phyloP scores from a whole-genome alignment of 1,140 invertebrate genomes.

The Bombus waltoni region DNA sequence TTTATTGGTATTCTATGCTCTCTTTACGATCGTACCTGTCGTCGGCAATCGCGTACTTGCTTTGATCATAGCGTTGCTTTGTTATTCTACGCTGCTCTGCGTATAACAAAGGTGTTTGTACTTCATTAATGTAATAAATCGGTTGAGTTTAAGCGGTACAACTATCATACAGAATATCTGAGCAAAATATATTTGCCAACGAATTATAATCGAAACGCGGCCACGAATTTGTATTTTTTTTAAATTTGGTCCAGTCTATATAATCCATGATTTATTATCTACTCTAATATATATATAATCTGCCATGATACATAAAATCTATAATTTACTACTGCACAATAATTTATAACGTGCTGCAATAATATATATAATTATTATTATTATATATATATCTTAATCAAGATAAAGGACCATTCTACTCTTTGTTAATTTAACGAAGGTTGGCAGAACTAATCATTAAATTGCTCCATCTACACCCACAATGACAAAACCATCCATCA shows the following conservation, averaged over 20 bases:
- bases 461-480: not conserved
- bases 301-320: not conserved
- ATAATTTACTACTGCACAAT: not conserved
- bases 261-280: not conserved
- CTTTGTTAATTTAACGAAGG: no score
- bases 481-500: not conserved
- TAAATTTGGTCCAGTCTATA: not conserved
- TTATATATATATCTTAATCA: not conserved
- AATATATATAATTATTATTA: no score
- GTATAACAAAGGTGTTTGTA: not conserved
- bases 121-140: not conserved
- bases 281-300: not conserved
- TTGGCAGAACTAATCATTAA: not conserved
- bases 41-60: constrained; percentile 31
- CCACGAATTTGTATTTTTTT: no score
- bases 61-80: not conserved
- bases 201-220: no score
- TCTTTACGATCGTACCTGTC: constrained; percentile 37
- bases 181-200: no score
- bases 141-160: not conserved
- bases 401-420: not conserved
- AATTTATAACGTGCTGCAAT: no score
- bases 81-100: not conserved
- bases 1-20: constrained; percentile 41
- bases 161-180: no score